Percentiles rank a stretch among this genome's conserved stretches.
Evolutionary conservation across 2,797 vertebrate species (phyloP).

Genomic region (Syngnathus acus): DNA sequence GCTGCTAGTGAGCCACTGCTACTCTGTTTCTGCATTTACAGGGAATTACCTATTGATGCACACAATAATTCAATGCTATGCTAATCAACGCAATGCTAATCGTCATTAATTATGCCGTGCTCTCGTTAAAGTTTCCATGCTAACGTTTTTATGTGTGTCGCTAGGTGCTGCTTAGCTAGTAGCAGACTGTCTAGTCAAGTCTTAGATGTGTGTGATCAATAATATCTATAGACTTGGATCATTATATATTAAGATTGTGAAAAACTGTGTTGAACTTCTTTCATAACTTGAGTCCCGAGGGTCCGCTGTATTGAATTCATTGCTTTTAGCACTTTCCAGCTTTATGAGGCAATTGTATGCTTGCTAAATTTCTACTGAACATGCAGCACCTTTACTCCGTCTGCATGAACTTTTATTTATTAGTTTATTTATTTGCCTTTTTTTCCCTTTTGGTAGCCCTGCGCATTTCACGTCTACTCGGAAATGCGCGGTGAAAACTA

Average conservation of each 20-base stretch:
- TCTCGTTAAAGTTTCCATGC: too few species aligned
- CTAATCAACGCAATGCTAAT: background rate
- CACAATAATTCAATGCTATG: background rate
- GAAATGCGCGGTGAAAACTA: background rate
- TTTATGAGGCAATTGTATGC: constrained; percentile 41
- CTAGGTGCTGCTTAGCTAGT: background rate
- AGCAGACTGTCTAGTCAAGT: background rate
- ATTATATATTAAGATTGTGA: background rate
- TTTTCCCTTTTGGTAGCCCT: constrained; percentile 16
- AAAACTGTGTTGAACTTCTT: background rate
- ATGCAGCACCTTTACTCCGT: constrained; percentile 14
- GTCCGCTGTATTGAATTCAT: constrained; percentile 20
- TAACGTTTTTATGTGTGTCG: background rate
- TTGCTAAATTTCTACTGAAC: constrained; percentile 35
- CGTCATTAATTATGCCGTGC: background rate
- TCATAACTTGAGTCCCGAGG: background rate
- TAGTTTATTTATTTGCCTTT: constrained; percentile 18
- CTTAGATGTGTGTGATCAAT: too few species aligned
- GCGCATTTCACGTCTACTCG: constrained; percentile 12
- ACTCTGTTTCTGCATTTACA: background rate
- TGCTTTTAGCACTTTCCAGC: constrained; percentile 21
- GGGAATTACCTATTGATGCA: background rate
- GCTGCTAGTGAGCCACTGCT: background rate
- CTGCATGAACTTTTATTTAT: constrained; percentile 7
- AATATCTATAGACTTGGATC: too few species aligned